Evolutionary conservation across 2,797 vertebrate genomes (phyloP).

Genomic region (Anguilla obscura): DNA sequence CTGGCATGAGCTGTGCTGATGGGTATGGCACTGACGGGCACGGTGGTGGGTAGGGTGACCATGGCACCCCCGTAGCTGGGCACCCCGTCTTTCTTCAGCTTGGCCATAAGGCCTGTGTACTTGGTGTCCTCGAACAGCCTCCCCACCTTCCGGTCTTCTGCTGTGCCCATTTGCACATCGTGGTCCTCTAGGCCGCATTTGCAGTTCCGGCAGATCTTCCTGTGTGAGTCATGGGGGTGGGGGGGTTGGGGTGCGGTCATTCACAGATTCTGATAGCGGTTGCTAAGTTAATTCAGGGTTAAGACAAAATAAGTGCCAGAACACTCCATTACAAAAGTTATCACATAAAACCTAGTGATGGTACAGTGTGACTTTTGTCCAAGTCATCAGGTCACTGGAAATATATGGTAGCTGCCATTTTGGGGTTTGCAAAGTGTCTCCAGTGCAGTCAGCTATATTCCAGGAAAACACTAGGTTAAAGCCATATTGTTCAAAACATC

Average conservation of each 20-base stretch:
- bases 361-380: not conserved
- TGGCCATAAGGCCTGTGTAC: constrained; percentile 91
- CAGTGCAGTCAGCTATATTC: not conserved
- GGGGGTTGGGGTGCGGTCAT: not conserved
- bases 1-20: constrained; percentile 30
- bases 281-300: not conserved
- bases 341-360: not conserved
- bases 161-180: constrained; percentile 82
- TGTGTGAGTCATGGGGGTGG: constrained; percentile 50
- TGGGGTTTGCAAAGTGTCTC: not conserved
- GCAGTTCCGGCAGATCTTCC: constrained; percentile 97
- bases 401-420: not conserved
- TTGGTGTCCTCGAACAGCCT: constrained; percentile 96
- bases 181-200: constrained; percentile 94
- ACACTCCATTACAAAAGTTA: not conserved
- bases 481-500: not conserved
- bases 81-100: constrained; percentile 88
- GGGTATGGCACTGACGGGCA: constrained; percentile 59
- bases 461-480: not conserved
- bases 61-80: constrained; percentile 83
- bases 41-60: constrained; percentile 84
- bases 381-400: not conserved
- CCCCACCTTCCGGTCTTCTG: constrained; percentile 94
- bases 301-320: not conserved
- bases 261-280: not conserved